Evolutionary conservation across 2,888 invertebrate genomes (phyloP).

Genomic region (Drosophila phalerata): DNA sequence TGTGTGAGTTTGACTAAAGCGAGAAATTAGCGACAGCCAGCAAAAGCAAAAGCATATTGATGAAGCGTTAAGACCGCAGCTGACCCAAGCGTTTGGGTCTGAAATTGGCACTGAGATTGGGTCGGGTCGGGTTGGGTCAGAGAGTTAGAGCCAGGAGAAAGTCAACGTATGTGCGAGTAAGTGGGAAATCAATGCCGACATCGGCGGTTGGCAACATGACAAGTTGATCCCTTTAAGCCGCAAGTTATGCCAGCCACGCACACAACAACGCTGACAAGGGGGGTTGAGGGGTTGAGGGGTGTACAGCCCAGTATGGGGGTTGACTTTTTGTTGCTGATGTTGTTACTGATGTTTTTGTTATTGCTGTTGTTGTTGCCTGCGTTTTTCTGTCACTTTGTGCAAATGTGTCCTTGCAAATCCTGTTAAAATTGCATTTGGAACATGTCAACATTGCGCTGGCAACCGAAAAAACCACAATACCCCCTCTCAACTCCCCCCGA

Average conservation of each 20-base stretch:
- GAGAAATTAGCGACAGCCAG: conserved; percentile 72
- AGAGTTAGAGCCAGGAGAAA: conserved; percentile 12
- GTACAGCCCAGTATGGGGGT: conserved; percentile 48
- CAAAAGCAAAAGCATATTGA: conserved; percentile 75
- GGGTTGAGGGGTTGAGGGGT: conserved; percentile 18
- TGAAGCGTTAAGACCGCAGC: conserved; percentile 73
- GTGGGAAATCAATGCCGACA: conserved; percentile 77
- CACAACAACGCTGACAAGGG: conserved; percentile 33
- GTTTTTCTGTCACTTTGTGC: conserved; percentile 81
- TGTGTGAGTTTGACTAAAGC: conserved; percentile 62
- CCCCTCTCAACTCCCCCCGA: conserved; percentile 7
- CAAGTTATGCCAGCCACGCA: conserved; percentile 80
- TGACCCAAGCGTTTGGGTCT: conserved; percentile 38
- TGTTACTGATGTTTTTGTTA: conserved; percentile 23
- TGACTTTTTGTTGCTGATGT: conserved; percentile 60
- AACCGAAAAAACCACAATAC: conserved; percentile 58
- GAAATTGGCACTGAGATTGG: conserved; percentile 25
- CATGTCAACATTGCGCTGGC: conserved; percentile 75
- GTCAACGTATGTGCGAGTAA: conserved; percentile 38
- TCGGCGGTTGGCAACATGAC: conserved; percentile 79
- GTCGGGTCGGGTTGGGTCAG: conserved; percentile 18
- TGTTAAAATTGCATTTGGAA: conserved; percentile 81
- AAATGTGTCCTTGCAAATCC: conserved; percentile 81
- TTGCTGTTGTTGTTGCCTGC: conserved; percentile 53
- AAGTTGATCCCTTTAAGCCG: conserved; percentile 84